Conservation (phyloP, 2,113 vertebrate genomes). For the Melanocharis versteri region DNA sequence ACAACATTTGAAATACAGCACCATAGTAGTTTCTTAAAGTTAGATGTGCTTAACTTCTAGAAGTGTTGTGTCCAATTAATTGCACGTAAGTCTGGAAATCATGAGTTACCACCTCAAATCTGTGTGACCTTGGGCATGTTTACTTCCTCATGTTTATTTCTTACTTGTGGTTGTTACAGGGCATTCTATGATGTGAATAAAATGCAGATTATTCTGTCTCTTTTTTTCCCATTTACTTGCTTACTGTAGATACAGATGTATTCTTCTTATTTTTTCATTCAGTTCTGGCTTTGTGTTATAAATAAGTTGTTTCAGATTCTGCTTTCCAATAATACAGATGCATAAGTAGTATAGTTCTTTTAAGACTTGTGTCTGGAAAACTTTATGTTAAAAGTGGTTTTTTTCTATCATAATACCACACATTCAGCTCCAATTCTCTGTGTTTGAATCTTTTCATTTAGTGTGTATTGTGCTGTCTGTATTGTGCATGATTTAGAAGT, state of each 20-base stretch:
- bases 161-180: not conserved
- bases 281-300: not conserved
- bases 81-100: not conserved
- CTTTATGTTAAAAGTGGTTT: not conserved
- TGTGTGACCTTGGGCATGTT: not conserved
- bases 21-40: slow-evolving; percentile 1
- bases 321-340: not conserved
- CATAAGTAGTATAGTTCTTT: not conserved
- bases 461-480: not conserved
- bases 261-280: not conserved
- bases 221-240: not conserved
- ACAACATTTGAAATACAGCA: slow-evolving; percentile 14
- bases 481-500: not conserved
- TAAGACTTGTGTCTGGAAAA: not conserved
- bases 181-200: not conserved
- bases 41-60: not conserved
- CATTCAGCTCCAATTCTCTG: not conserved
- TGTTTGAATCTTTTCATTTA: not conserved
- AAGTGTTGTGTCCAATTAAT: not conserved
- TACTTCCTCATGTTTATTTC: not conserved
- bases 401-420: not conserved
- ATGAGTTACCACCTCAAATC: not conserved
- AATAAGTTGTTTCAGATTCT: not conserved
- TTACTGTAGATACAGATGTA: not conserved
- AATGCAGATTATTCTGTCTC: not conserved